phyloP scores from a whole-genome alignment of 2,888 invertebrate genomes.

The Morpho deidamia region DNA sequence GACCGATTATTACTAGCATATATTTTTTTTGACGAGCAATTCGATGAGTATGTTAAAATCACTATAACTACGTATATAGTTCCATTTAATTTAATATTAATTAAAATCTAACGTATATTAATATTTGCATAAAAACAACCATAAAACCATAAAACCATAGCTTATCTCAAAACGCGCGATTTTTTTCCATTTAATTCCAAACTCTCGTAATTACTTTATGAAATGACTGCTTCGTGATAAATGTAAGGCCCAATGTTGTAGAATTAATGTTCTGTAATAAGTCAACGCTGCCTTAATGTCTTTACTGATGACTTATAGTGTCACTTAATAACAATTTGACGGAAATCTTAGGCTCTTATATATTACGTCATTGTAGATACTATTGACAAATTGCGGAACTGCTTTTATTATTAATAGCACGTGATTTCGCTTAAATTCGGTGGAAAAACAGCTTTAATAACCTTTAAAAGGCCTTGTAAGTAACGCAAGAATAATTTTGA shows the following conservation, averaged over 20 bases:
- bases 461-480: not conserved
- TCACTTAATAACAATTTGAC: conserved; percentile 26
- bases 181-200: conserved; percentile 13
- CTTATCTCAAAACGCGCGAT: too few relatives aligned
- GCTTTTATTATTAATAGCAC: not conserved
- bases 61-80: too few relatives aligned
- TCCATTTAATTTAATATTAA: too few relatives aligned
- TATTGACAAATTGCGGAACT: conserved; percentile 1
- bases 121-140: too few relatives aligned
- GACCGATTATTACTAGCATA: too few relatives aligned
- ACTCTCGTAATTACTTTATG: conserved; percentile 39
- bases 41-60: too few relatives aligned
- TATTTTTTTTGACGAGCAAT: too few relatives aligned
- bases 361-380: not conserved
- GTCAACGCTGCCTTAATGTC: conserved; percentile 37
- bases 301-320: conserved; percentile 39
- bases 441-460: not conserved
- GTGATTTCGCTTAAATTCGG: not conserved
- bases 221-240: conserved; percentile 49
- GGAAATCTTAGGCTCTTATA: conserved; percentile 6
- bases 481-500: not conserved
- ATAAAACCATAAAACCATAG: too few relatives aligned
- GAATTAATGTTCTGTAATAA: conserved; percentile 58
- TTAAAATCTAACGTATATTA: too few relatives aligned
- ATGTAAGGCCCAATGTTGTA: conserved; percentile 41